Percentiles rank a stretch among this genome's conserved stretches.
Conservation (phyloP, 37 sponge, comb jelly and placozoan genomes). For the Aphrocallistes beatrix region DNA sequence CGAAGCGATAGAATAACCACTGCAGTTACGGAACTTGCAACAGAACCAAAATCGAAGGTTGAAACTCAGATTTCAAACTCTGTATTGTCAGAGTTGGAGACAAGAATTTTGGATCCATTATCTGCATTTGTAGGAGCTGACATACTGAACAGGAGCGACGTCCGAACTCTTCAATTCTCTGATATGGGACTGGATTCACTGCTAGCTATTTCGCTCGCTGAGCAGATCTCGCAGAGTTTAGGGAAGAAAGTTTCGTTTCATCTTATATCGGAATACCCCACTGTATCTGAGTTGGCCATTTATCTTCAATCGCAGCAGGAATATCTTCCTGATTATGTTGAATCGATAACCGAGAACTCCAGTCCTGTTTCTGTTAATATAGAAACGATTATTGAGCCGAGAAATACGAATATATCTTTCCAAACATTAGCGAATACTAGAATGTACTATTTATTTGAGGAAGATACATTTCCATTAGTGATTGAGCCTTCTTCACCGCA, state of each 20-base stretch:
- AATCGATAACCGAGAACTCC: neutral
- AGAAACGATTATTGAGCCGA: neutral
- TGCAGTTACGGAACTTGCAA: neutral
- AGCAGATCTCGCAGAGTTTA: neutral
- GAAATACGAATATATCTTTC: neutral
- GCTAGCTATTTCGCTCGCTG: neutral
- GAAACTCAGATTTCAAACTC: neutral
- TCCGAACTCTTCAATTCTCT: neutral
- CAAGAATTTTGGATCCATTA: neutral
- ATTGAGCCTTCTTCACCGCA: neutral
- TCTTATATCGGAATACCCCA: neutral
- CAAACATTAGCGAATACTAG: neutral
- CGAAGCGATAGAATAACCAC: neutral
- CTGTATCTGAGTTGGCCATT: neutral
- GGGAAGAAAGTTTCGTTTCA: neutral
- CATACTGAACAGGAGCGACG: neutral
- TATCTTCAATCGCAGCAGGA: neutral
- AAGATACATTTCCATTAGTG: slow-evolving; percentile 6
- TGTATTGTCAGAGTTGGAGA: neutral
- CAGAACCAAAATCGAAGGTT: neutral
- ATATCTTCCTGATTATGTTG: neutral
- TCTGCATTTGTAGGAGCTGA: neutral
- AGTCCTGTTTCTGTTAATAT: too few relatives aligned
- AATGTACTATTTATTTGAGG: neutral
- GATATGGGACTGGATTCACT: neutral